Evolutionary conservation across 2,888 invertebrate species (phyloP).

Genomic region (Liodrosophila aerea): DNA sequence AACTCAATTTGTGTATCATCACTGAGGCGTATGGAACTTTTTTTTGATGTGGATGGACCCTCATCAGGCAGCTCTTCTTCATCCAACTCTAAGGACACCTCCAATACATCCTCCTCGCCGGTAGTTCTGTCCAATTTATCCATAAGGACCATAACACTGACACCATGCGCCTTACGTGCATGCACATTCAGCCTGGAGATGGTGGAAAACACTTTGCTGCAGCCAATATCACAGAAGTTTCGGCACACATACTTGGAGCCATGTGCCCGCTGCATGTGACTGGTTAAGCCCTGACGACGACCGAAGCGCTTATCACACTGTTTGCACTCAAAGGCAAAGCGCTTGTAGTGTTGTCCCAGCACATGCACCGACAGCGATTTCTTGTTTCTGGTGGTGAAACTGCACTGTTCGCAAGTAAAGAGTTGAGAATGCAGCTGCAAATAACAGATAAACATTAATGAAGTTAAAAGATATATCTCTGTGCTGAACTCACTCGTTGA

Average conservation of each 20-base stretch:
- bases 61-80: not conserved
- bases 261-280: conserved; percentile 72
- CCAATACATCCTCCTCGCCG: conserved; percentile 5
- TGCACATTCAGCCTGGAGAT: conserved; percentile 50
- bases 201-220: conserved; percentile 47
- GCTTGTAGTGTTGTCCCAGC: conserved; percentile 69
- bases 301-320: conserved; percentile 75
- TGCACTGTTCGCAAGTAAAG: conserved; percentile 71
- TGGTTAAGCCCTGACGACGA: conserved; percentile 68
- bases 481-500: conserved; percentile 60
- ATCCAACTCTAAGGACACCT: no score
- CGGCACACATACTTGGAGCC: conserved; percentile 62
- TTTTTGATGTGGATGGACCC: conserved; percentile 42
- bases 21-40: conserved; percentile 33
- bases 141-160: conserved; percentile 13
- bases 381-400: conserved; percentile 74
- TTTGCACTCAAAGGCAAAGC: conserved; percentile 73
- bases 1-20: conserved; percentile 49
- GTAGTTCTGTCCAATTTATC: conserved; percentile 23
- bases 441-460: not conserved
- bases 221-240: conserved; percentile 50
- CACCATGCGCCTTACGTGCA: conserved; percentile 48
- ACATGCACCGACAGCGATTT: conserved; percentile 77
- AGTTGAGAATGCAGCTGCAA: conserved; percentile 61
- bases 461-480: not conserved